Conservation (phyloP, 2,888 invertebrate species). For the Drosophila algonquin region DNA sequence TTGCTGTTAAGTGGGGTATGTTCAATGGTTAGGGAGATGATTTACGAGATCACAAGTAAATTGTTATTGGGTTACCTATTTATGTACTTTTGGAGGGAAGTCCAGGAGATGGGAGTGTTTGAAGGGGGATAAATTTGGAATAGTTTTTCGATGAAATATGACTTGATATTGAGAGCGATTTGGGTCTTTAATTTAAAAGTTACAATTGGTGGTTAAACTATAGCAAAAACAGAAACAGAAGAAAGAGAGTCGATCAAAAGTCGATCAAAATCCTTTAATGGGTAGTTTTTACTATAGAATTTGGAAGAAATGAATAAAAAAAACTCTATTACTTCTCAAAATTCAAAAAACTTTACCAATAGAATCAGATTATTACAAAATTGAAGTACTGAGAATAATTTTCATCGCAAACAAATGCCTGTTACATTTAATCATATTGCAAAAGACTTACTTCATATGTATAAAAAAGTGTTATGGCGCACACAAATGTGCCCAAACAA, state of each 20-base stretch:
- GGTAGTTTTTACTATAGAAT: neutral
- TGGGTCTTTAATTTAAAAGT: neutral
- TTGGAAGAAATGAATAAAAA: neutral
- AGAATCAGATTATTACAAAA: neutral
- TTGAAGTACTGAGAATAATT: neutral
- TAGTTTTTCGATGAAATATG: neutral
- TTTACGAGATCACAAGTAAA: slow-evolving; percentile 37
- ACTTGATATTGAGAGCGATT: neutral
- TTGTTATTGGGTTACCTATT: slow-evolving; percentile 19
- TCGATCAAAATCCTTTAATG: neutral
- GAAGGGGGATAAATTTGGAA: slow-evolving; percentile 3
- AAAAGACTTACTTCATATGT: neutral
- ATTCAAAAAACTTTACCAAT: neutral
- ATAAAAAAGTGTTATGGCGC: neutral
- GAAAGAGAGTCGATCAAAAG: neutral
- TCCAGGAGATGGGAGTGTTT: neutral
- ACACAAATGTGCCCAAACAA: neutral
- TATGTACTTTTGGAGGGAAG: neutral
- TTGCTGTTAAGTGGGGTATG: slow-evolving; percentile 32
- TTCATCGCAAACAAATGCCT: neutral
- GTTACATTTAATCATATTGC: neutral
- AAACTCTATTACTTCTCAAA: neutral
- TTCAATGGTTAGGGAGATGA: slow-evolving; percentile 47
- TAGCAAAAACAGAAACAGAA: no score
- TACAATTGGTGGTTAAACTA: no score